Percentiles rank a stretch among this genome's conserved stretches.
phyloP scores from a whole-genome alignment of 2,888 invertebrate species.

The Heliconius cydno region DNA sequence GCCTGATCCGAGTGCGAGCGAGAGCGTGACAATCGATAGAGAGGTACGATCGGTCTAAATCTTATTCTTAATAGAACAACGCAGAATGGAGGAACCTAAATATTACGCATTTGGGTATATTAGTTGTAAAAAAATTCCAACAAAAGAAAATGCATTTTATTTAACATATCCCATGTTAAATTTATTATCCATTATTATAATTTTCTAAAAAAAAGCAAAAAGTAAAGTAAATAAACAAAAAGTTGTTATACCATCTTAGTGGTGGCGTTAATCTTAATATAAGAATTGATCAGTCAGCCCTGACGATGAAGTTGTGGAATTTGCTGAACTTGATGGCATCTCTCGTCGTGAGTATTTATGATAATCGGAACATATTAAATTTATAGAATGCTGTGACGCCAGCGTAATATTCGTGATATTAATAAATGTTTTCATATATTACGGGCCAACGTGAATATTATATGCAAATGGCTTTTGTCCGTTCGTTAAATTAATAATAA shows the following conservation, averaged over 20 bases:
- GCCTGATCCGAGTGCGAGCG: too few relatives aligned
- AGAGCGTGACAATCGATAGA: too few relatives aligned
- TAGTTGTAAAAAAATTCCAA: too few relatives aligned
- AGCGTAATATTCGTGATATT: conserved; percentile 25
- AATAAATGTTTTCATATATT: conserved; percentile 22
- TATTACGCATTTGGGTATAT: too few relatives aligned
- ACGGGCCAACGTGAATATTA: not conserved
- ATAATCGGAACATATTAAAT: conserved; percentile 32
- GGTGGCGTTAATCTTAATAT: conserved; percentile 5
- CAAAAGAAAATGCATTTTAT: too few relatives aligned
- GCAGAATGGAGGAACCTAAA: too few relatives aligned
- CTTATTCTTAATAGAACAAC: too few relatives aligned
- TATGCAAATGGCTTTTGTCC: conserved; percentile 17
- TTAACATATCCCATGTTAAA: too few relatives aligned
- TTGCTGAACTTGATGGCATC: conserved; percentile 29
- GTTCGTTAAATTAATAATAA: conserved; percentile 12
- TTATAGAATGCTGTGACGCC: conserved; percentile 29
- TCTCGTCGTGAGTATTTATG: conserved; percentile 30
- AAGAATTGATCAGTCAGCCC: conserved; percentile 10
- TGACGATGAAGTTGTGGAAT: conserved; percentile 26
- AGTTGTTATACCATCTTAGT: not conserved
- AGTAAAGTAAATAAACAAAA: not conserved
- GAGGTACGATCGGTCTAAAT: too few relatives aligned
- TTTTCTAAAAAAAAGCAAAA: not conserved
- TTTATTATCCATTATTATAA: not conserved